phyloP scores from a whole-genome alignment of 2,888 invertebrate species.

The Netelia fuscicornis region DNA sequence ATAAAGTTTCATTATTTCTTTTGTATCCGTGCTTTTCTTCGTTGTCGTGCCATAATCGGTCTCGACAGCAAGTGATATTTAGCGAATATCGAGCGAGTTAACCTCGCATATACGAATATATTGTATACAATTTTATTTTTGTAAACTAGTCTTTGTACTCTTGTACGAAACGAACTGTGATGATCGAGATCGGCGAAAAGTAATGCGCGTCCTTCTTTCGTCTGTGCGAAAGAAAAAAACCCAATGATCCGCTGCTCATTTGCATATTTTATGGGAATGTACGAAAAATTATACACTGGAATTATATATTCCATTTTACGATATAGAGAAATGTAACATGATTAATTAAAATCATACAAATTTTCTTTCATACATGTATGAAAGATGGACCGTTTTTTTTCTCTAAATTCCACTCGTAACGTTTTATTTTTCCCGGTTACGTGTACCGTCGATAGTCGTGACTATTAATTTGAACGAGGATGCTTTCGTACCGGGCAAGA shows the following conservation, averaged over 20 bases:
- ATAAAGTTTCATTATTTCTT: conserved; percentile 23
- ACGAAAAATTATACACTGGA: conserved; percentile 12
- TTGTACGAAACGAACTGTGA: conserved; percentile 65
- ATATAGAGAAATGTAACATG: not conserved
- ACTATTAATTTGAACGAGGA: conserved; percentile 85
- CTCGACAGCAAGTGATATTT: conserved; percentile 55
- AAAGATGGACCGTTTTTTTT: conserved; percentile 23
- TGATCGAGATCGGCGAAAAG: conserved; percentile 35
- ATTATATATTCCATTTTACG: not conserved
- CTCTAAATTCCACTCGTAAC: conserved; percentile 53
- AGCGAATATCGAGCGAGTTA: conserved; percentile 29
- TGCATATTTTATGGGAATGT: conserved; percentile 43
- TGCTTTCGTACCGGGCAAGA: conserved; percentile 84
- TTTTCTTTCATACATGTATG: conserved; percentile 4
- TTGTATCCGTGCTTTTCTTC: conserved; percentile 42
- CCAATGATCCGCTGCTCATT: conserved; percentile 48
- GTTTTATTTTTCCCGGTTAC: conserved; percentile 73
- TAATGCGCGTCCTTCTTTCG: conserved; percentile 38
- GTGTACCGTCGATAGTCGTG: conserved; percentile 83
- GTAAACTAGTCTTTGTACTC: conserved; percentile 68
- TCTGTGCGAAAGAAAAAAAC: conserved; percentile 17
- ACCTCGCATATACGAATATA: conserved; percentile 26
- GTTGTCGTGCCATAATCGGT: conserved; percentile 60
- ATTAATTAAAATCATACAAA: not conserved
- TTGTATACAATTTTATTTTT: conserved; percentile 64